Evolutionary conservation across 2,113 vertebrate genomes (phyloP).

Genomic region (Leptocoma aspasia): DNA sequence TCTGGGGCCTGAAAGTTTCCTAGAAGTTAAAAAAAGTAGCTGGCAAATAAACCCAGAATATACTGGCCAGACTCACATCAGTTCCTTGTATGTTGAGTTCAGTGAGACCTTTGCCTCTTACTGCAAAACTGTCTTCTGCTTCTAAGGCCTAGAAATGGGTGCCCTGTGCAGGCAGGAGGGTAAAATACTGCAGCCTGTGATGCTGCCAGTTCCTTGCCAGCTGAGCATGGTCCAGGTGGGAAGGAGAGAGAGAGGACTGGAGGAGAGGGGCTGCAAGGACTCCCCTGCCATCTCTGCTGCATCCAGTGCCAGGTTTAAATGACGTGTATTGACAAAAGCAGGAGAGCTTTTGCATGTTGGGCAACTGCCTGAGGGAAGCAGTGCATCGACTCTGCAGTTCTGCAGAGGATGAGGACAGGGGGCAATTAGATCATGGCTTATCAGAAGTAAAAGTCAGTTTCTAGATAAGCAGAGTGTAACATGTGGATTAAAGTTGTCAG

Average conservation of each 20-base stretch:
- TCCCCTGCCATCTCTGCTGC: neutral
- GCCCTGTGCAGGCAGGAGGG: accelerated
- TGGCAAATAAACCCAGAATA: neutral
- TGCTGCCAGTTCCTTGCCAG: neutral
- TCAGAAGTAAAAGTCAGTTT: neutral
- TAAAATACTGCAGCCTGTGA: accelerated
- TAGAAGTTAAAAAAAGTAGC: neutral
- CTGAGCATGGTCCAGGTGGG: neutral
- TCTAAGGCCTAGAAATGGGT: neutral
- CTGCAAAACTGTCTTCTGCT: neutral
- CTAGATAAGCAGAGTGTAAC: neutral
- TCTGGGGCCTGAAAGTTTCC: neutral
- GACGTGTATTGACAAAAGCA: accelerated
- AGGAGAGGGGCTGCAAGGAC: neutral
- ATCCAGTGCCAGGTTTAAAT: neutral
- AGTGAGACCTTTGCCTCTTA: neutral
- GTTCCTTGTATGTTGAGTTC: neutral
- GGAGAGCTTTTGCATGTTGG: neutral
- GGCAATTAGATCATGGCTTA: neutral
- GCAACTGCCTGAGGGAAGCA: neutral
- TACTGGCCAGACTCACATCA: neutral
- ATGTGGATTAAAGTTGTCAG: neutral
- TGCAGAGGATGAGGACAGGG: neutral
- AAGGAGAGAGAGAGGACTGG: neutral
- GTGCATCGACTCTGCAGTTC: accelerated